Percentiles rank a stretch among this genome's conserved stretches.
Conservation (phyloP, 2,113 vertebrate genomes). For the Sphyrna mokarran region DNA sequence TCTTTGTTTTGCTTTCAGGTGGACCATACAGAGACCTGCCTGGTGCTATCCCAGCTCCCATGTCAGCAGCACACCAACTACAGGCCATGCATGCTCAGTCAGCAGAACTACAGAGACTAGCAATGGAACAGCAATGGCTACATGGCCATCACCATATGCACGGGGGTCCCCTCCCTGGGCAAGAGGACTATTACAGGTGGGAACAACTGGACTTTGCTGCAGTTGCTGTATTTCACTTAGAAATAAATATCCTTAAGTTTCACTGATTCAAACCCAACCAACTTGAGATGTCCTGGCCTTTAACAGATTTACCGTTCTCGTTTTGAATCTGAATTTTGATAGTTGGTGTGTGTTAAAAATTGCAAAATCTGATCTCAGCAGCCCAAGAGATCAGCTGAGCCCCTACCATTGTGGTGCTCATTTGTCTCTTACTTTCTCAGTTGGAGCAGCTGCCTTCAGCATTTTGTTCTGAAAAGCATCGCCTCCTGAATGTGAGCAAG, state of each 20-base stretch:
- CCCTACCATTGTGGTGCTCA: neutral
- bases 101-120: slow-evolving; percentile 88
- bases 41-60: slow-evolving; percentile 80
- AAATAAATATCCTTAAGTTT: neutral
- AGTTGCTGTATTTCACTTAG: neutral
- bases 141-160: slow-evolving; percentile 96
- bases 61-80: slow-evolving; percentile 94
- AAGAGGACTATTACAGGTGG: slow-evolving; percentile 98
- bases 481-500: neutral
- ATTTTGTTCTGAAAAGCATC: neutral
- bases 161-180: slow-evolving; percentile 84
- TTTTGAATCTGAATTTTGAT: neutral
- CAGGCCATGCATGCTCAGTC: slow-evolving; percentile 98
- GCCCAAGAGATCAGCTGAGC: neutral
- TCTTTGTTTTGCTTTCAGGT: slow-evolving; percentile 56
- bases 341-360: neutral
- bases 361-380: neutral
- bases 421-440: neutral
- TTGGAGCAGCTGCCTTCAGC: neutral
- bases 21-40: slow-evolving; percentile 85
- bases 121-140: slow-evolving; percentile 97
- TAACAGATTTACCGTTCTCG: neutral
- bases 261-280: neutral
- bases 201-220: neutral
- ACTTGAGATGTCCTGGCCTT: neutral